These are phyloP conservation scores for Cephus cinctus DNA, from an alignment of 1,140 invertebrate genomes.

Conservation along the genomic window DNA sequence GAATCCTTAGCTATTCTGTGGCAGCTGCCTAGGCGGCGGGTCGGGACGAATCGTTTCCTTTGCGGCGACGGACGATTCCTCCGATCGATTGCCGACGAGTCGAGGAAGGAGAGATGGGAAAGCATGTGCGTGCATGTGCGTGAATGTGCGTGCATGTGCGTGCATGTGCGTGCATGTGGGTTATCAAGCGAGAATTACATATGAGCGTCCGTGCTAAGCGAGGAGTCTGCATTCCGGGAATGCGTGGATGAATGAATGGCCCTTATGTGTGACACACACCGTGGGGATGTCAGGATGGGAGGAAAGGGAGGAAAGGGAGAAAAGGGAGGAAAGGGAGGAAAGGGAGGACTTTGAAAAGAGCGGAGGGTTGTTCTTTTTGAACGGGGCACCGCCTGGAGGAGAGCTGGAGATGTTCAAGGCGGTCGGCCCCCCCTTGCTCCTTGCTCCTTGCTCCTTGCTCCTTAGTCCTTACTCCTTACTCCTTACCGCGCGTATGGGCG, in stretches of 20 bases:
- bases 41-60: too few species aligned
- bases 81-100: slow-evolving; percentile 13
- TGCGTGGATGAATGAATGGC: slow-evolving; percentile 49
- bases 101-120: background rate
- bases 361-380: slow-evolving; percentile 24
- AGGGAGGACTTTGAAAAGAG: slow-evolving; percentile 15
- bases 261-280: slow-evolving; percentile 27
- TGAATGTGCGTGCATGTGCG: slow-evolving; percentile 18
- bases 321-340: background rate
- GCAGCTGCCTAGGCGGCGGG: too few species aligned
- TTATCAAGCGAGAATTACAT: slow-evolving; percentile 7
- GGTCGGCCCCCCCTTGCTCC: too few species aligned
- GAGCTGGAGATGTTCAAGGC: too few species aligned
- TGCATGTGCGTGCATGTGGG: slow-evolving; percentile 5
- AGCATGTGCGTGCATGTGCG: slow-evolving; percentile 3
- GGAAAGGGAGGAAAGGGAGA: slow-evolving; percentile 14
- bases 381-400: slow-evolving; percentile 12
- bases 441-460: too few species aligned
- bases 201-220: background rate
- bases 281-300: too few species aligned
- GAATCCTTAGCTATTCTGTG: too few species aligned
- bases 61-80: slow-evolving; percentile 19
- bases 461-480: too few species aligned
- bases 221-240: slow-evolving; percentile 37
- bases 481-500: too few species aligned